Evolutionary conservation across 1,140 invertebrate species (phyloP), one percentile per base, ranked within the genome.

Genomic region (Thaumetopoea pityocampa): DNA sequence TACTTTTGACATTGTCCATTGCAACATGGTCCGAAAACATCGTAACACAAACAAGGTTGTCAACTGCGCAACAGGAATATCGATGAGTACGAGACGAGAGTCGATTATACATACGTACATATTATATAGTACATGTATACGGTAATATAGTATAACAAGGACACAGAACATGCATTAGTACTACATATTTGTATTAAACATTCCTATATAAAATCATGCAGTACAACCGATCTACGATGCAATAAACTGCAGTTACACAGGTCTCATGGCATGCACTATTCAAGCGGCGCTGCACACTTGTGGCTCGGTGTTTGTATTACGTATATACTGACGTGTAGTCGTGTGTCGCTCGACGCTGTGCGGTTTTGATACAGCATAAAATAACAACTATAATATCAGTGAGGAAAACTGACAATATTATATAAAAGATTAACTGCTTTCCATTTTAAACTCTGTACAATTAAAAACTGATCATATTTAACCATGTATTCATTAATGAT

Each of bases 81-180:
- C n/a, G n/a, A n/a, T n/a, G n/a, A n/a, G n/a, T n/a, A n/a, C n/a
- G n/a, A n/a, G n/a, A n/a, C n/a, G n/a, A n/a, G n/a, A n/a, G n/a
- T n/a, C n/a, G n/a, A n/a, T n/a, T n/a, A n/a, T n/a, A n/a, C n/a
- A n/a, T n/a, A n/a, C n/a, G n/a, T n/a, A n/a, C n/a, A n/a, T n/a
- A n/a, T n/a, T n/a, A n/a, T n/a, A n/a, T n/a, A n/a, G n/a, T n/a
- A n/a, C n/a, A n/a, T n/a, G n/a, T n/a, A n/a, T n/a, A n/a, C n/a
- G n/a, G n/a, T n/a, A n/a, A n/a, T n/a, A n/a, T n/a, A 5, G 12
- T 14, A 40, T 14, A 22, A 10, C 33, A 43, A 61, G 61, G 57
- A 66, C 65, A 68, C 58, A 64, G 68, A 67, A 51, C 72, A 73
- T 77, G 72, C 72, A 77, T 69, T 65, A 41, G 44, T 41, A 51